These are phyloP conservation scores for Oceanodroma leucorhoa DNA, from an alignment of 2,797 vertebrate species.

Conservation along the genomic window DNA sequence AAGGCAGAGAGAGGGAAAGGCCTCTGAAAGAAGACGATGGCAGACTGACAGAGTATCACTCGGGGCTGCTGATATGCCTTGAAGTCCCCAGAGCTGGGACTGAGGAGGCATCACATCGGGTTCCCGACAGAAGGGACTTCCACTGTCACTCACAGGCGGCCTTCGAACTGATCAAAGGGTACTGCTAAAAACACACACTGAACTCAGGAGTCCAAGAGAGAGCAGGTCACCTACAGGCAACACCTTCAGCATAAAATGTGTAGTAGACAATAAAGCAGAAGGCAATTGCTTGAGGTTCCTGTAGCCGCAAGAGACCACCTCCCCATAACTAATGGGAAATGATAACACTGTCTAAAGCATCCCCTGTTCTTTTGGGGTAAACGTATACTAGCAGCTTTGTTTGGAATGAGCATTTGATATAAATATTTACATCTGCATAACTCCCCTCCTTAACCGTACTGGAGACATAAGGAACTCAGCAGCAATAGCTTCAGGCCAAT, in stretches of 20 bases:
- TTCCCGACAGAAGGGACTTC: not conserved
- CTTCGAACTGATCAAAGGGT: not conserved
- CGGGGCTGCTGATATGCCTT: not conserved
- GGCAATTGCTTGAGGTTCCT: not conserved
- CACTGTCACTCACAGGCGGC: not conserved
- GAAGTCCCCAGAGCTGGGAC: not conserved
- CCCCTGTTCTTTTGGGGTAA: not conserved
- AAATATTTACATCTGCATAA: not conserved
- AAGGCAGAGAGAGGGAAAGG: not conserved
- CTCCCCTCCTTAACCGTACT: not conserved
- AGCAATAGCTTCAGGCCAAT: constrained; percentile 1
- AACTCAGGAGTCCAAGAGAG: not conserved
- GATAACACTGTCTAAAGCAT: not conserved
- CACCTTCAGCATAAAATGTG: not conserved
- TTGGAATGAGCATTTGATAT: not conserved
- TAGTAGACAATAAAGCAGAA: not conserved
- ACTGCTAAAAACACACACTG: not conserved
- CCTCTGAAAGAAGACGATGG: not conserved
- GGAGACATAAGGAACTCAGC: not conserved
- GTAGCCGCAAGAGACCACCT: not conserved
- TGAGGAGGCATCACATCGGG: not conserved
- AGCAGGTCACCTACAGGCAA: not conserved
- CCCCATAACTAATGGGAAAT: not conserved
- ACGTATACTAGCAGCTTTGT: not conserved
- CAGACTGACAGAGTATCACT: not conserved